Conservation (phyloP, 2,113 vertebrate genomes). For the Elgaria multicarinata region DNA sequence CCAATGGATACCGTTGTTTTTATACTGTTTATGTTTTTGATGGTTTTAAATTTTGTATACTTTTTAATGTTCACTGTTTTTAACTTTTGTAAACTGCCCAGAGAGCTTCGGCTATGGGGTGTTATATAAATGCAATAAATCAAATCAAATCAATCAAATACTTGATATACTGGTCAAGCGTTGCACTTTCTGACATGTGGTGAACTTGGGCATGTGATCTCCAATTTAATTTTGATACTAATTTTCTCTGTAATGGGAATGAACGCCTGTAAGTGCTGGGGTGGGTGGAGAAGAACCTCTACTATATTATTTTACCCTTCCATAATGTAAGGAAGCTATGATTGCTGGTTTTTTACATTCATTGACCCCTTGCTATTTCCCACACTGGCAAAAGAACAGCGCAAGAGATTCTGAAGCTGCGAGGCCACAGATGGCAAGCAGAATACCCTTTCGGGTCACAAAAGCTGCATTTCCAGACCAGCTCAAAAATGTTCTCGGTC, state of each 20-base stretch:
- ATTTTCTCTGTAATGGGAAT: neutral
- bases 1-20: too few relatives aligned
- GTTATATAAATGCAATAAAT: too few relatives aligned
- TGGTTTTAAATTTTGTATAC: too few relatives aligned
- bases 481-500: too few relatives aligned
- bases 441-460: neutral
- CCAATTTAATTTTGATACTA: neutral
- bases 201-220: neutral
- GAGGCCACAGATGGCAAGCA: neutral
- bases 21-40: too few relatives aligned
- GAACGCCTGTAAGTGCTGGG: neutral
- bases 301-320: neutral
- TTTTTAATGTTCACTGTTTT: too few relatives aligned
- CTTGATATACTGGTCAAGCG: neutral
- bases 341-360: neutral
- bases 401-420: neutral
- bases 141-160: too few relatives aligned
- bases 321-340: neutral
- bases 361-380: neutral
- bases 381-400: neutral
- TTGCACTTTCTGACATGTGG: neutral
- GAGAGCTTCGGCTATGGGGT: too few relatives aligned
- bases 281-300: neutral
- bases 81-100: too few relatives aligned
- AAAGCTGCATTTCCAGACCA: neutral